Conservation (phyloP, 1,140 invertebrate genomes). For the Nephotettix cincticeps region DNA sequence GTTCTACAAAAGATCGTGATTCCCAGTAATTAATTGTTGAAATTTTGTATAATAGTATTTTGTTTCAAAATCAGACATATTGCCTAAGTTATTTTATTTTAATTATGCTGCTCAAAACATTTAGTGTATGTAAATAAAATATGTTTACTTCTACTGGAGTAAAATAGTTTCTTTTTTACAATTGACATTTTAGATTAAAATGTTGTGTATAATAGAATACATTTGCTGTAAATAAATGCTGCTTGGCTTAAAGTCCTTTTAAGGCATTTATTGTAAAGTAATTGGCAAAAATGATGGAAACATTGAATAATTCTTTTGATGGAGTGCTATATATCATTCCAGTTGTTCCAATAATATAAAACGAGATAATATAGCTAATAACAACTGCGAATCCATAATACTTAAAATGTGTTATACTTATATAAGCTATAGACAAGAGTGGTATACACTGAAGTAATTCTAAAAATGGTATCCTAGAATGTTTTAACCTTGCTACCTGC, state of each 20-base stretch:
- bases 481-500: slow-evolving; percentile 6
- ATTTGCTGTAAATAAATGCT: background rate
- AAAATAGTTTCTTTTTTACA: too few species aligned
- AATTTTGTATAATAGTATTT: too few species aligned
- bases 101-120: too few species aligned
- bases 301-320: background rate
- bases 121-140: too few species aligned
- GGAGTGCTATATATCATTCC: slow-evolving; percentile 9
- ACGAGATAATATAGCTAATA: slow-evolving; percentile 2
- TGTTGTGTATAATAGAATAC: too few species aligned
- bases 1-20: too few species aligned
- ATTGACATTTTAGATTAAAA: too few species aligned
- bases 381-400: slow-evolving; percentile 6
- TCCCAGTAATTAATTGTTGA: too few species aligned
- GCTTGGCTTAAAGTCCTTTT: background rate
- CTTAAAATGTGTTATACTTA: background rate
- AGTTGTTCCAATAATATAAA: slow-evolving; percentile 15
- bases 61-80: too few species aligned
- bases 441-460: background rate
- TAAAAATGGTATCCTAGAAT: background rate
- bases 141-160: too few species aligned
- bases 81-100: too few species aligned
- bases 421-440: background rate
- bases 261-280: background rate
- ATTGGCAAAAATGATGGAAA: background rate